Conservation (phyloP, 2,888 invertebrate species). For the Drosophila kambysellisi region DNA sequence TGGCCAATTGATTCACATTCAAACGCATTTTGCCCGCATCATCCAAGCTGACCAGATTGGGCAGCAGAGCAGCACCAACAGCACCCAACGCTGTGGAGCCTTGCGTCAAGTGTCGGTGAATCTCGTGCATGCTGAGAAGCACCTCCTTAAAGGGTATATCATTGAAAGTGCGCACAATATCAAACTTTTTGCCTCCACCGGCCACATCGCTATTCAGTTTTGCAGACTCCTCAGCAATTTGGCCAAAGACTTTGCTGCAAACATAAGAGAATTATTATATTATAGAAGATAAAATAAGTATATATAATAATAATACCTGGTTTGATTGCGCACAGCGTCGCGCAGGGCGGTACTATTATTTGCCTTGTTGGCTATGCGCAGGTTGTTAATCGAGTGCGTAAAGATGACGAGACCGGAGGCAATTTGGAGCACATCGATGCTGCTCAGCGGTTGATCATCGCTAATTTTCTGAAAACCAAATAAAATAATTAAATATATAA, state of each 20-base stretch:
- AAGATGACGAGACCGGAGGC: conserved; percentile 78
- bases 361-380: conserved; percentile 72
- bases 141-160: conserved; percentile 79
- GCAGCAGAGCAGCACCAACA: conserved; percentile 40
- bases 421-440: conserved; percentile 71
- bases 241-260: conserved; percentile 45
- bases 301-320: conserved; percentile 45
- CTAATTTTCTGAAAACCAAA: conserved; percentile 56
- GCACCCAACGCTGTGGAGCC: conserved; percentile 45
- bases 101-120: conserved; percentile 49
- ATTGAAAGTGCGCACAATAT: conserved; percentile 80
- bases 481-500: not conserved
- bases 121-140: conserved; percentile 37
- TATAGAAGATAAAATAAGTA: not conserved
- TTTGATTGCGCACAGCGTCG: conserved; percentile 62
- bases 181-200: conserved; percentile 48
- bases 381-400: conserved; percentile 80
- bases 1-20: conserved; percentile 44
- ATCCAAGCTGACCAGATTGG: conserved; percentile 46
- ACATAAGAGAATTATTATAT: not conserved
- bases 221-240: conserved; percentile 51
- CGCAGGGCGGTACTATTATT: conserved; percentile 66
- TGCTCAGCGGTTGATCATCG: conserved; percentile 67
- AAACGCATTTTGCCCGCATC: conserved; percentile 30
- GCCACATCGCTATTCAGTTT: conserved; percentile 30